Percentiles rank a stretch among this genome's conserved stretches.
Conservation (phyloP, 1,140 invertebrate genomes). For the Drosophila varians region DNA sequence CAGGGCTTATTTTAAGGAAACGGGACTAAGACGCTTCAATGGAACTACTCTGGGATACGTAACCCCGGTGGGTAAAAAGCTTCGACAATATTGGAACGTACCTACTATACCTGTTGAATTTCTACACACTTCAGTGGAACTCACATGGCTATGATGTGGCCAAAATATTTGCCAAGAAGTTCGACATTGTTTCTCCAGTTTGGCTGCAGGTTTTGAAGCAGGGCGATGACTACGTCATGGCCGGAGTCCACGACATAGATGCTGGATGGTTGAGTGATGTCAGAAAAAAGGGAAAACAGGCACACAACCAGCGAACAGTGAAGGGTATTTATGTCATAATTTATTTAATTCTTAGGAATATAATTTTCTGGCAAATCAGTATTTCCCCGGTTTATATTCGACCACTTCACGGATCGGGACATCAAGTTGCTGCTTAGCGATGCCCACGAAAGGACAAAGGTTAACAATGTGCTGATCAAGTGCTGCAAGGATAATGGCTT, state of each 20-base stretch:
- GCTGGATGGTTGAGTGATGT: slow-evolving; percentile 92
- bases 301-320: slow-evolving; percentile 83
- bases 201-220: slow-evolving; percentile 92
- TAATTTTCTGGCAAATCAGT: slow-evolving; percentile 84
- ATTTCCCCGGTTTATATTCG: slow-evolving; percentile 93
- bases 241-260: slow-evolving; percentile 91
- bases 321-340: slow-evolving; percentile 35
- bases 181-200: slow-evolving; percentile 95
- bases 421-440: slow-evolving; percentile 87
- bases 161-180: slow-evolving; percentile 95
- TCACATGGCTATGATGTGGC: slow-evolving; percentile 96
- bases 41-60: slow-evolving; percentile 93
- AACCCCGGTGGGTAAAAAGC: slow-evolving; percentile 90
- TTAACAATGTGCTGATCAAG: slow-evolving; percentile 86
- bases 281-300: slow-evolving; percentile 83
- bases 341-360: background rate
- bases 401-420: slow-evolving; percentile 90
- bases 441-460: slow-evolving; percentile 85
- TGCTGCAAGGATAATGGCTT: slow-evolving; percentile 89
- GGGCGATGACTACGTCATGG: slow-evolving; percentile 87
- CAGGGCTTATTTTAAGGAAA: slow-evolving; percentile 89
- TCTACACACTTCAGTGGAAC: slow-evolving; percentile 92
- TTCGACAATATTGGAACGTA: background rate
- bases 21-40: slow-evolving; percentile 87
- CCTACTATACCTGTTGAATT: background rate